Evolutionary conservation across 2,113 vertebrate species (phyloP), one percentile per base, ranked within the genome.

Genomic region (Symphodus melops): DNA sequence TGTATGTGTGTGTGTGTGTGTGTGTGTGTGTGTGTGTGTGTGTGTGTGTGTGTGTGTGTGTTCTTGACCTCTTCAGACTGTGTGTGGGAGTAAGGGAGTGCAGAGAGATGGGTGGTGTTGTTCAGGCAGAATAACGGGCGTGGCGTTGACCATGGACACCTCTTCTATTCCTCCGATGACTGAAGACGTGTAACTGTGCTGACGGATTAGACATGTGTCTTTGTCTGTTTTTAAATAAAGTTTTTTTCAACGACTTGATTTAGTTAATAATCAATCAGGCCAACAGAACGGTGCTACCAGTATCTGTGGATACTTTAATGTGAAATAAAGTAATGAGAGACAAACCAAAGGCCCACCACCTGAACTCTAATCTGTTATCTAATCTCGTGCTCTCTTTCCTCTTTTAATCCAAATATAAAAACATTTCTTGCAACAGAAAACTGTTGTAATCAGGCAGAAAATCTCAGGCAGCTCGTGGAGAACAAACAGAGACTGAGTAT

Each of bases 41-140:
- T 68, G 60, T 48, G 39, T 70, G 51, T 49, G 23, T 68, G 60
- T 48, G 39, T 70, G 56, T 62, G 39, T 20, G 9, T 77, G 36
- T 52, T 9, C 13, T 23, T 82, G 69, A 74, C 73, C 86, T 81
- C 36, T 2, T 55, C 48, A 69, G n/a, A 52, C 51, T 69, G 8
- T 53, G 61, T 48, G 83, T 84, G 75, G 82, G 67, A 68, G 61
- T 48, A 82, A 82, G 75, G 82, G 67, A 68, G 66, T 79, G 76
- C 16, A 42, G 63, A 21, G 11, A n/a, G n/a, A n/a, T n/a, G n/a
- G 52, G 46, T 14, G 41, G 25, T 54, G 8, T 55, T 68, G 46
- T 49, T 65, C 36, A 33, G 44, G 44, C 72, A 77, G 56, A 53
- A 77, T 55, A 59, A n/a, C n/a, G n/a, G n/a, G n/a, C n/a, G n/a